A percentile compares a stretch with the other conserved stretches of the same genome.
phyloP scores from a whole-genome alignment of 2,113 vertebrate genomes.

The Ictalurus furcatus region DNA sequence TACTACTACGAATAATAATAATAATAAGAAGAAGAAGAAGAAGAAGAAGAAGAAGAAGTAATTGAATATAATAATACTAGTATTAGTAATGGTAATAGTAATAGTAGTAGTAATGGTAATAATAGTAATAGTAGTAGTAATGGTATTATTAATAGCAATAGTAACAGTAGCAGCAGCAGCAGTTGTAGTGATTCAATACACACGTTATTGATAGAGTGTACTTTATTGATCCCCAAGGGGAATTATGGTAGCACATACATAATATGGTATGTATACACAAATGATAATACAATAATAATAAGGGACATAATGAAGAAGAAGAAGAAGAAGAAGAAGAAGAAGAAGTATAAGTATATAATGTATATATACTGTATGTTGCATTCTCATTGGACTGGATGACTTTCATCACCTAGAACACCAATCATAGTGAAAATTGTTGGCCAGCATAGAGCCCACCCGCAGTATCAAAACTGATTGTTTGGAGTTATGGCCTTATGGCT shows the following conservation, averaged over 20 bases:
- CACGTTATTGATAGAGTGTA: background rate
- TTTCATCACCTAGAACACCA: background rate
- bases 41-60: background rate
- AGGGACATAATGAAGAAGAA: background rate
- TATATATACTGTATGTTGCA: background rate
- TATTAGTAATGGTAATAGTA: background rate
- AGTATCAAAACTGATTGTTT: conserved; percentile 6
- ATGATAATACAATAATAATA: no score
- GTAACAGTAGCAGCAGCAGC: background rate
- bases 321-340: no score
- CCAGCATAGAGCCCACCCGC: background rate
- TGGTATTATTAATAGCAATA: no score
- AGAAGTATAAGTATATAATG: no score
- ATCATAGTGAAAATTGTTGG: background rate
- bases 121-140: background rate
- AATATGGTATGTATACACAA: no score
- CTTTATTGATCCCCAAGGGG: no score
- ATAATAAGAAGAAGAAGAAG: background rate
- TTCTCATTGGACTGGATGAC: background rate
- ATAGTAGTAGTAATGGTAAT: background rate
- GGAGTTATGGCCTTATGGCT: conserved; percentile 20
- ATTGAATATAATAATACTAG: background rate
- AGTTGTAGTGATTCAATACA: background rate
- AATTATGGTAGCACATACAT: no score
- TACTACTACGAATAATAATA: background rate